Conservation (phyloP, 2,113 vertebrate genomes). For the Gallinago jamesoni region DNA sequence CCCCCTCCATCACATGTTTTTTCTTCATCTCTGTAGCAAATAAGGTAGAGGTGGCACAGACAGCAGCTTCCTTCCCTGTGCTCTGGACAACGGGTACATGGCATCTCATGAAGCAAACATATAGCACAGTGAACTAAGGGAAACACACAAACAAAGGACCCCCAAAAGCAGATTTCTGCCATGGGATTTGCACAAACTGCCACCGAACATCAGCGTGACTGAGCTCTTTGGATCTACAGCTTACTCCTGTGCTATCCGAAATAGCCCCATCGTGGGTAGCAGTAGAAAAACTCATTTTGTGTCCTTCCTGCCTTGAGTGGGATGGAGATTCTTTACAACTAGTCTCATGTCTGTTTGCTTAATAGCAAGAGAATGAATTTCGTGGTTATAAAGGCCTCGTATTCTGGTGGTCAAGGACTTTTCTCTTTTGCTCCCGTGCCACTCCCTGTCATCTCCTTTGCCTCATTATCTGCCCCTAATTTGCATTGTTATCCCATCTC, state of each 20-base stretch:
- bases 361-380: not conserved
- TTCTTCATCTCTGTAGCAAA: not conserved
- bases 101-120: not conserved
- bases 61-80: not conserved
- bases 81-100: fast-evolving
- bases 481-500: not conserved
- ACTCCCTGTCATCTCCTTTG: not conserved
- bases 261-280: not conserved
- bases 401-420: not conserved
- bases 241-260: not conserved
- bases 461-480: not conserved
- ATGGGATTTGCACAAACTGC: not conserved
- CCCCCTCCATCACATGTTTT: not conserved
- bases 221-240: not conserved
- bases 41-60: not conserved
- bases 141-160: not conserved
- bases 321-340: not conserved
- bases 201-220: not conserved
- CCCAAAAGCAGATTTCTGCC: not conserved
- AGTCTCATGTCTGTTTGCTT: not conserved
- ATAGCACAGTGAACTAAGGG: not conserved
- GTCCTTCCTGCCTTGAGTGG: not conserved
- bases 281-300: not conserved
- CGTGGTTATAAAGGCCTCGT: not conserved
- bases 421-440: not conserved